Base-by-base conservation (phyloP, 92 coral and sea anemone species). In the Zoanthus gigantus region DNA sequence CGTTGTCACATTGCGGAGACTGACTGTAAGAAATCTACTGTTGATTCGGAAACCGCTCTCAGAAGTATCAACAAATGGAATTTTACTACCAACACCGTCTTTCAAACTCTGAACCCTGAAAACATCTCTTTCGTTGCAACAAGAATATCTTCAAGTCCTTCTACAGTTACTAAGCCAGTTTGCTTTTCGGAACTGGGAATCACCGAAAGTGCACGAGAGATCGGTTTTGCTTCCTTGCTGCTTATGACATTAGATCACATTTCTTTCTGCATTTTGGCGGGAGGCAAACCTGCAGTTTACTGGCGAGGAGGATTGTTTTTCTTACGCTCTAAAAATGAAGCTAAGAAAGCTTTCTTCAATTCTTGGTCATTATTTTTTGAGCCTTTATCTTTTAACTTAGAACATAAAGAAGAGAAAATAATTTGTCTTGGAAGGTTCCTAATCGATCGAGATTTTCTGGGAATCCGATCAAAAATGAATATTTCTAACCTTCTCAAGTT, bases 181-280 rank as follows among this genome's bases (percentile, higher is more conserved):
- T 78, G 83, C 46, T 68, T 56, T 11, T 78, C 83, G 30, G 83
- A 78, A 17, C 18, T 78, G 9, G 83, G 83, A 54, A 57, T 78
- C 13, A 54, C 68, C 9, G 83, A 78, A 31, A 78, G 50, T 78
- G 69, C 50, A 3, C 23, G 13, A 1, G 45, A 32, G 32, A 56
- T n/a, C 45, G 83, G 83, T 31, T 54, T 78, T 34, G 69, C 83
- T 14, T 78, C 83, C 30, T 57, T 78, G 50, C 18, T 78, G 13
- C 83, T 78, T 2, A 78, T 78, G 83, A 37, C 68, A 17, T 42
- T 78, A 29, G 83, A 78, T 78, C 83, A 78, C n/a, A 78, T 78
- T 54, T 78, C 83, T 3, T 78, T 78, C 69, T 78, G 83, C 15
- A 46, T 78, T 30, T 54, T 78, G 50, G 71, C 47, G 18, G 83